Conservation (phyloP, 2,797 vertebrate genomes). For the Chrysocyon brachyurus region DNA sequence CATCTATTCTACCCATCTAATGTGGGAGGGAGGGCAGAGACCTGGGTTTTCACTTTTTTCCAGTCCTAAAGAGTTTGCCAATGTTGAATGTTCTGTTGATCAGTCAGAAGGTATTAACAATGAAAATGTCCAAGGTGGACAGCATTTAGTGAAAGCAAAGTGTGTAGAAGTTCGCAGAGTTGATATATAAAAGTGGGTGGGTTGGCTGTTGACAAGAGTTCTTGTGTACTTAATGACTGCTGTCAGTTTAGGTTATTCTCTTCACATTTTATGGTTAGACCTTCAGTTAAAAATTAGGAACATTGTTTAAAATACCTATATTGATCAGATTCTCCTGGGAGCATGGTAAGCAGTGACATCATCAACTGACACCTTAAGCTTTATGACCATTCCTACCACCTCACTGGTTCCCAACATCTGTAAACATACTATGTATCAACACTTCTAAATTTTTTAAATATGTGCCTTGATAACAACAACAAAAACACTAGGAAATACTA, state of each 20-base stretch:
- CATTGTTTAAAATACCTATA: neutral
- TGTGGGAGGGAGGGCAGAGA: neutral
- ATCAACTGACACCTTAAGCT: neutral
- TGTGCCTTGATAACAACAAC: neutral
- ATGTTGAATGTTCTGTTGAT: neutral
- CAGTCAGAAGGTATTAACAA: neutral
- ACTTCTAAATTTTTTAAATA: neutral
- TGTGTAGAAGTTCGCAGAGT: neutral
- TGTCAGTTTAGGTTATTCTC: neutral
- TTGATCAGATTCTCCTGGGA: neutral
- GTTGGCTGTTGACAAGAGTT: neutral
- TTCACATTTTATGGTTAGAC: neutral
- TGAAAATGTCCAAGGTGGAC: neutral
- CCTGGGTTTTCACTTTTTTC: neutral
- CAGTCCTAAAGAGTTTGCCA: neutral
- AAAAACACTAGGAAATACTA: neutral
- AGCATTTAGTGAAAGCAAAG: neutral
- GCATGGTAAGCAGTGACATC: neutral
- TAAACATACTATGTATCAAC: neutral
- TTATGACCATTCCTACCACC: neutral
- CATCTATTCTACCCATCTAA: neutral
- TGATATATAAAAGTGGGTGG: neutral
- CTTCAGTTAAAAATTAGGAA: conserved; percentile 7
- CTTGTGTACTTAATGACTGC: neutral
- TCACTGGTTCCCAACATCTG: neutral